Conservation (phyloP, 2,888 invertebrate genomes). For the Chrysomela aeneicollis region DNA sequence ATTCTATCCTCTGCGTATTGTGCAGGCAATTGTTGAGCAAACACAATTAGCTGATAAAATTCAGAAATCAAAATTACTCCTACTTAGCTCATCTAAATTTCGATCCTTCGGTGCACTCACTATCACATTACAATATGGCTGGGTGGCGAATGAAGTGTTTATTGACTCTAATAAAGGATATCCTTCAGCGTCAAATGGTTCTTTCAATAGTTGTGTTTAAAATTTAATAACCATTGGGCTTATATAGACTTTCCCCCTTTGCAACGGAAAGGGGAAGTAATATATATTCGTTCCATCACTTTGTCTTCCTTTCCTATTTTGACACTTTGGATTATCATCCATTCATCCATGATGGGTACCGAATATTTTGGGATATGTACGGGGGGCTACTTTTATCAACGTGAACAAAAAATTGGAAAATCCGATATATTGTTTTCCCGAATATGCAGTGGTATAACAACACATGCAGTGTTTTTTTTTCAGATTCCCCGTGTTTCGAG, state of each 20-base stretch:
- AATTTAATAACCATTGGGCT: conserved; percentile 33
- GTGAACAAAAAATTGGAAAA: too few relatives aligned
- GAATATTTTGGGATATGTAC: background rate
- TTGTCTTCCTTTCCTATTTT: conserved; percentile 32
- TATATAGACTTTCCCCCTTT: conserved; percentile 38
- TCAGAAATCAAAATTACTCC: conserved; percentile 26
- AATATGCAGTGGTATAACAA: too few relatives aligned
- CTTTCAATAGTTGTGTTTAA: conserved; percentile 37
- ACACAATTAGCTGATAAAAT: conserved; percentile 32
- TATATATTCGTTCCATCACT: conserved; percentile 33
- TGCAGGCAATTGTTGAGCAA: conserved; percentile 25
- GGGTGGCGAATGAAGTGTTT: conserved; percentile 36
- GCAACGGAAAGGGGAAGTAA: conserved; percentile 38
- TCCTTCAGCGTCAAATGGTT: conserved; percentile 39
- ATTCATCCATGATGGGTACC: background rate
- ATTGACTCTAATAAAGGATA: conserved; percentile 41
- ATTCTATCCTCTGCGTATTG: background rate
- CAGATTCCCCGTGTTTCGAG: too few relatives aligned
- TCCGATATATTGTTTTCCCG: too few relatives aligned
- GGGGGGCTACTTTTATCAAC: too few relatives aligned
- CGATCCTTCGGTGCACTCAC: conserved; percentile 30
- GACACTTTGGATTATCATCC: conserved; percentile 20
- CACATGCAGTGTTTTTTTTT: too few relatives aligned
- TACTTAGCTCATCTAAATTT: conserved; percentile 26
- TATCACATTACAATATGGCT: conserved; percentile 34